Base-by-base conservation (phyloP, 2,797 vertebrate species). In the Myripristis jacobus region DNA sequence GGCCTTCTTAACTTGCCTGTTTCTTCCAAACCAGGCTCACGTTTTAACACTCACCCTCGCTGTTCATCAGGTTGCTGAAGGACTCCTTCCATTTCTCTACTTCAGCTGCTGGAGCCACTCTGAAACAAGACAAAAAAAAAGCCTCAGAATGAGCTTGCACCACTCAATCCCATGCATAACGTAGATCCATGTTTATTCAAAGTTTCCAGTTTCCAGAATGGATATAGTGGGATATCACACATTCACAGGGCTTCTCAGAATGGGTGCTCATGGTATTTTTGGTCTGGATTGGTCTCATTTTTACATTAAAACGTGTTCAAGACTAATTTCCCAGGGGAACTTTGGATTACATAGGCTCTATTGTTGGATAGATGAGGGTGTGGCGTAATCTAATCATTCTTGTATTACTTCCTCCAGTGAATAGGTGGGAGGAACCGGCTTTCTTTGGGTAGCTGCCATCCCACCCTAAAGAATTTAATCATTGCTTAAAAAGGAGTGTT, bases 81-180 rank as follows among this genome's bases (percentile, higher is more conserved):
- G 96, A 97, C 75, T 95, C 94, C 76, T 94, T 96, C 96, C 97
- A 99, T 88, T 95, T 95, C 68, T 93, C 93, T 60, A 95, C 90
- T 84, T 98, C 96, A 8, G 93, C 89, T 56, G 90, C 87, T 78
- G 89, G 89, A 50, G 92, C 91, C 25, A 89, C 77, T 79, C 97
- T 98, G 19, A 47, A 88, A 82, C 10, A 59, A 15, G 83, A 29
- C 69, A 31, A 16, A 80, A 15, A 16, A 22, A 0, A 2, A 1
- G 0, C 4, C 54, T 47, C 62, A 60, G 34, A 61, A 31, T 10
- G n/a, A 57, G 9, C 16, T 11, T 60, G 53, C 16, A 44, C 5
- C 18, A 9, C 10, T n/a, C 5, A 54, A 34, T 6, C 3, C 18
- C 5, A 16, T 13, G 4, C 1, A 53, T 3, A 27, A 27, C 3